A percentile compares a stretch with the other conserved stretches of the same genome.
Evolutionary conservation across 2,113 vertebrate species (phyloP).

Genomic region (Leptobrachium ailaonicum): DNA sequence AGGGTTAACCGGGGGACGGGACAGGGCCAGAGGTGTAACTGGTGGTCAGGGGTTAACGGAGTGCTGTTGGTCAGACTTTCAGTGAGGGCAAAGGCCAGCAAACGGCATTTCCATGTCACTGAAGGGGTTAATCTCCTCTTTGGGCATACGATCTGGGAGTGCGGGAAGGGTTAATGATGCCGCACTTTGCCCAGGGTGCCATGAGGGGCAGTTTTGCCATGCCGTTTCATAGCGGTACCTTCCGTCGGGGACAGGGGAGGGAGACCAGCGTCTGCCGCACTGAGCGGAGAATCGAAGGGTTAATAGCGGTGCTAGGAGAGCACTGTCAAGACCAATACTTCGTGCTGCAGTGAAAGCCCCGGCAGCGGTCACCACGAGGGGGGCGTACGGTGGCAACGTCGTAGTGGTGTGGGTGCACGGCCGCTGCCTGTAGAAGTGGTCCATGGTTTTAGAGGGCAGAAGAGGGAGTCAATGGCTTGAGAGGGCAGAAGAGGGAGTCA

Average conservation of each 20-base stretch:
- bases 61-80: not conserved
- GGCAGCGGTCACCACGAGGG: too few species aligned
- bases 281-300: not conserved
- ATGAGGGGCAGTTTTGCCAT: not conserved
- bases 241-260: not conserved
- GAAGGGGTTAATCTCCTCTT: not conserved
- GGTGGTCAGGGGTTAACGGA: not conserved
- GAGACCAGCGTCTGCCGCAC: not conserved
- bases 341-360: too few species aligned
- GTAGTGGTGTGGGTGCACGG: too few species aligned
- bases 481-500: too few species aligned
- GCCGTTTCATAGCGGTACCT: not conserved
- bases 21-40: not conserved
- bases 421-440: too few species aligned
- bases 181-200: not conserved
- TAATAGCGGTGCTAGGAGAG: not conserved
- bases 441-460: too few species aligned
- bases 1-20: not conserved
- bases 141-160: not conserved
- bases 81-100: not conserved
- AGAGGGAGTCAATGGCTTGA: too few species aligned
- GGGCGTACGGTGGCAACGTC: too few species aligned
- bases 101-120: not conserved
- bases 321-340: too few species aligned
- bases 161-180: not conserved